Percentiles rank a stretch among this genome's conserved stretches.
These are phyloP conservation scores for Protomyctophum bolini DNA, from an alignment of 2,113 vertebrate genomes.

Conservation along the genomic window DNA sequence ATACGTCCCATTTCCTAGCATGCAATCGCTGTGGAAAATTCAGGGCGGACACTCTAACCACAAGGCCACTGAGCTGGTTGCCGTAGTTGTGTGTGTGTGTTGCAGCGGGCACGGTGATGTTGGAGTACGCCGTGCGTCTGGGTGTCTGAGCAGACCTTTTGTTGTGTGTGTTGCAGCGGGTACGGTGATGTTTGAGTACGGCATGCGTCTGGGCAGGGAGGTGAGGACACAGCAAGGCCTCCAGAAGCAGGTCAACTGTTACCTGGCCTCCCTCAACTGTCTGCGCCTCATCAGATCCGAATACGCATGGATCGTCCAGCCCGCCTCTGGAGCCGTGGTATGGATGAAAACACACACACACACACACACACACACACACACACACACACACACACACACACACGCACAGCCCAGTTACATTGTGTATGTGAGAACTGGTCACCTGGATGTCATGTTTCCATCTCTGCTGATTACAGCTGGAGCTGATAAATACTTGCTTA, in stretches of 20 bases:
- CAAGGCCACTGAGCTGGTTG: neutral
- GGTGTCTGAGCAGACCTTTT: neutral
- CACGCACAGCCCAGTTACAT: too few relatives aligned
- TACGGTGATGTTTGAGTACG: conserved; percentile 96
- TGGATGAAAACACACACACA: conserved; percentile 8
- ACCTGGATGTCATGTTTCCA: too few relatives aligned
- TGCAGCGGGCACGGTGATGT: conserved; percentile 92
- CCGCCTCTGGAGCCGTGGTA: conserved; percentile 85
- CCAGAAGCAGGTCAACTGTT: conserved; percentile 94
- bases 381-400: conserved; percentile 5
- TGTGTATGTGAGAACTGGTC: too few relatives aligned
- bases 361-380: neutral
- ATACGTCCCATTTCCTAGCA: too few relatives aligned
- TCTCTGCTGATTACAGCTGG: neutral
- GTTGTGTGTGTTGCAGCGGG: conserved; percentile 74
- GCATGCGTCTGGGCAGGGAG: conserved; percentile 91
- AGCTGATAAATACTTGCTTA: neutral
- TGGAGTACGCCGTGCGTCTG: conserved; percentile 82
- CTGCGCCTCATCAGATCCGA: conserved; percentile 89
- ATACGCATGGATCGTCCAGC: conserved; percentile 97
- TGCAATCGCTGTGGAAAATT: too few relatives aligned
- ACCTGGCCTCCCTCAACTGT: conserved; percentile 91
- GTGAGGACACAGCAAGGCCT: conserved; percentile 87
- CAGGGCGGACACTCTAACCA: too few relatives aligned
- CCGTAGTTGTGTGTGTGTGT: conserved; percentile 12